These are phyloP conservation scores for Heterocephalus glaber DNA, from an alignment of 2,113 vertebrate species.

Conservation along the genomic window DNA sequence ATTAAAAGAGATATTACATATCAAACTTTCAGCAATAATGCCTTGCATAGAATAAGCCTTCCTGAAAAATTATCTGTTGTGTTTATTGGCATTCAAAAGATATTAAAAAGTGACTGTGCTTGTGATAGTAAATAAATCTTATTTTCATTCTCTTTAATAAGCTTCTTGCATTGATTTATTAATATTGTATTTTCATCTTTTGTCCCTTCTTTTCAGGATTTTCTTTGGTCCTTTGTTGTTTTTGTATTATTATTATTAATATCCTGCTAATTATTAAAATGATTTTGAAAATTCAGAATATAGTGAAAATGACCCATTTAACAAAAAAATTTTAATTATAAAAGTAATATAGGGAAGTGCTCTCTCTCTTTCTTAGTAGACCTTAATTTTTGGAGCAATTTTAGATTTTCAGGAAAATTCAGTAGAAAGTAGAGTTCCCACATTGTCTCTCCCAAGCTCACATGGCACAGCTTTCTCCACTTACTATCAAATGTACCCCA, in stretches of 20 bases:
- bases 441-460: neutral
- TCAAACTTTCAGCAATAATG: neutral
- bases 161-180: conserved; percentile 18
- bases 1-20: neutral
- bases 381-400: neutral
- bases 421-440: neutral
- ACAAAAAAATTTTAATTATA: conserved; percentile 17
- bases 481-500: neutral
- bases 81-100: conserved; percentile 37
- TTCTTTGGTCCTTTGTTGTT: neutral
- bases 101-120: conserved; percentile 37
- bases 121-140: neutral
- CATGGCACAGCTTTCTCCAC: neutral
- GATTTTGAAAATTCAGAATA: neutral
- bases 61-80: conserved; percentile 40
- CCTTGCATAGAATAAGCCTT: neutral
- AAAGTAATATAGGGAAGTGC: neutral
- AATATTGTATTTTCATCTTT: conserved; percentile 45
- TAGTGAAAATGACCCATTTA: neutral
- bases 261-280: conserved; percentile 39
- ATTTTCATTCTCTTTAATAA: conserved; percentile 66
- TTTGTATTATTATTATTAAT: conserved; percentile 30
- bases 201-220: neutral
- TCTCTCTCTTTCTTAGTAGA: neutral
- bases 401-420: neutral